These are phyloP conservation scores for Ochropleura leucogaster DNA, from an alignment of 2,888 invertebrate species.

Conservation along the genomic window DNA sequence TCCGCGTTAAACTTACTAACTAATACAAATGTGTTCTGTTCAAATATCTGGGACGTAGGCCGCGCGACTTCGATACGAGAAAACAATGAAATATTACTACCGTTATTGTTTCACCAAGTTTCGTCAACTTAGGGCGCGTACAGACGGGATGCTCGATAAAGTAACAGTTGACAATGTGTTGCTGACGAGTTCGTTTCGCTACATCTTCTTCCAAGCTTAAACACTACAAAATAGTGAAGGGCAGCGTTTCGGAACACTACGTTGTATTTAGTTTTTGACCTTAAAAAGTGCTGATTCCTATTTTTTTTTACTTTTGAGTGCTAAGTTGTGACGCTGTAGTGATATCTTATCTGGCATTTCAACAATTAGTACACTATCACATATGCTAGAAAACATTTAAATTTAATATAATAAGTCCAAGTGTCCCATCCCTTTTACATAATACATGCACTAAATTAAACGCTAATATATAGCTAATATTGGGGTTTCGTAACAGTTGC, in stretches of 20 bases:
- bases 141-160: not conserved
- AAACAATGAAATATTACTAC: slow-evolving; percentile 78
- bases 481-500: no score
- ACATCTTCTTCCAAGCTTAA: not conserved
- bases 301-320: not conserved
- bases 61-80: slow-evolving; percentile 71
- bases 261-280: not conserved
- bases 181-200: not conserved
- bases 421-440: no score
- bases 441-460: no score
- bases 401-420: no score
- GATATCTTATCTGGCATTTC: no score
- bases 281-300: not conserved
- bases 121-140: slow-evolving; percentile 46
- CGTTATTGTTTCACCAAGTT: slow-evolving; percentile 80
- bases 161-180: not conserved
- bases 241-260: not conserved
- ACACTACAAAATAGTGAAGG: not conserved
- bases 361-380: no score
- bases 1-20: slow-evolving; percentile 65
- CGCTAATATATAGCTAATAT: no score
- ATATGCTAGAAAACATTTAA: no score
- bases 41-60: slow-evolving; percentile 64
- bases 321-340: not conserved
- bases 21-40: slow-evolving; percentile 67